Conservation (phyloP, 2,888 invertebrate genomes). For the Dermolepida albohirtum region DNA sequence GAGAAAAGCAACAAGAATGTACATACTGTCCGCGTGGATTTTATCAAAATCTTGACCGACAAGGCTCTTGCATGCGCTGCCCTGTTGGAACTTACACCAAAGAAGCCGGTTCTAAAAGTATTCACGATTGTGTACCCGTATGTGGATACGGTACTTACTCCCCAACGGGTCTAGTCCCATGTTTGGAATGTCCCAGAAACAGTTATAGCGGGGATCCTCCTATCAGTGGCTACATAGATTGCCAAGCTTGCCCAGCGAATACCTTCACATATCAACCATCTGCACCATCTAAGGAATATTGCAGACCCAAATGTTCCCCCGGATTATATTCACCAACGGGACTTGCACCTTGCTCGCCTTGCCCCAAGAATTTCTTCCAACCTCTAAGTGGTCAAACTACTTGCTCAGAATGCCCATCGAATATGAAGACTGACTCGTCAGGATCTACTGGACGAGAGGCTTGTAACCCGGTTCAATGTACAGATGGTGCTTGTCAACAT, state of each 20-base stretch:
- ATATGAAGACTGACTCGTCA: constrained; percentile 85
- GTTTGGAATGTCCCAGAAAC: constrained; percentile 93
- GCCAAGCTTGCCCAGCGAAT: constrained; percentile 90
- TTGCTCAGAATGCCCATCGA: constrained; percentile 91
- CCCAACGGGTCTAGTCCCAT: constrained; percentile 92
- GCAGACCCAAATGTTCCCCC: constrained; percentile 88
- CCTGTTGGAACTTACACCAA: constrained; percentile 93
- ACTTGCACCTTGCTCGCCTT: constrained; percentile 91
- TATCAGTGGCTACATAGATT: constrained; percentile 91
- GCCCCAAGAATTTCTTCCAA: constrained; percentile 94
- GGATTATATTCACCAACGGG: constrained; percentile 91
- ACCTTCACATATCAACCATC: constrained; percentile 93
- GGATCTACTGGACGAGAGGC: constrained; percentile 87
- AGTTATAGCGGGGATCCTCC: constrained; percentile 91
- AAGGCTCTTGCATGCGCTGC: constrained; percentile 90
- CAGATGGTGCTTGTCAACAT: constrained; percentile 89
- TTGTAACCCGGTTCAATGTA: constrained; percentile 88
- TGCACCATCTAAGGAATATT: constrained; percentile 84
- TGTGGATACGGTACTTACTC: constrained; percentile 97
- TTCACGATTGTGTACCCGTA: constrained; percentile 90
- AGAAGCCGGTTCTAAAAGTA: constrained; percentile 88
- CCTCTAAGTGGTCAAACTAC: constrained; percentile 84
- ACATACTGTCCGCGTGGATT: constrained; percentile 92
- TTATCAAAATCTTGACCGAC: constrained; percentile 92
- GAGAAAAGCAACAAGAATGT: constrained; percentile 90